Evolutionary conservation across 2,797 vertebrate species (phyloP).

Genomic region (Botia kubotai): DNA sequence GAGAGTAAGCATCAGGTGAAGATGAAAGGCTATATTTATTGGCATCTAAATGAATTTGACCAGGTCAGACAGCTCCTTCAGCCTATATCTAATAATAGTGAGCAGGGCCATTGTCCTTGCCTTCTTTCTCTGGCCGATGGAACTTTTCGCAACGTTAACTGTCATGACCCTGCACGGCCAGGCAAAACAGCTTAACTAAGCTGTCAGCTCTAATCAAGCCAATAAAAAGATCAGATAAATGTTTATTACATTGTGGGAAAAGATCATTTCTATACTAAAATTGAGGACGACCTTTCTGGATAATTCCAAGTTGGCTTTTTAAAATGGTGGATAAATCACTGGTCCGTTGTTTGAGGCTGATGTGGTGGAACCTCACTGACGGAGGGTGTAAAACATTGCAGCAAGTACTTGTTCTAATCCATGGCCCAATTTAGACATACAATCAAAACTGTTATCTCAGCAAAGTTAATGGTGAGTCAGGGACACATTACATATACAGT

Average conservation of each 20-base stretch:
- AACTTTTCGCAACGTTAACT: slow-evolving; percentile 96
- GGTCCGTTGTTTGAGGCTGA: slow-evolving; percentile 71
- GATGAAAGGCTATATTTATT: slow-evolving; percentile 66
- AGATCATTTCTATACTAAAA: slow-evolving; percentile 99
- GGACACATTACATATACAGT: slow-evolving; percentile 41
- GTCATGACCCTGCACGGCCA: slow-evolving; percentile 91
- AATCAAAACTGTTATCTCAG: slow-evolving; percentile 55
- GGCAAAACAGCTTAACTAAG: slow-evolving; percentile 98
- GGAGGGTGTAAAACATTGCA: slow-evolving; percentile 70
- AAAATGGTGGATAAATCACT: slow-evolving; percentile 83
- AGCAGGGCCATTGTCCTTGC: slow-evolving; percentile 69
- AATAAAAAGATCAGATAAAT: slow-evolving; percentile 98
- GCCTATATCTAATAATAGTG: slow-evolving; percentile 67
- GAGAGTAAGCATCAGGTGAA: slow-evolving; percentile 53
- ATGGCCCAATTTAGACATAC: slow-evolving; percentile 46
- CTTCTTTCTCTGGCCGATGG: slow-evolving; percentile 76
- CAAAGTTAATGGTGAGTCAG: slow-evolving; percentile 46
- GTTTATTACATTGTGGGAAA: slow-evolving; percentile 98
- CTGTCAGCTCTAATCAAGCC: slow-evolving; percentile 99
- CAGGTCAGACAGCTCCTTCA: slow-evolving; percentile 66
- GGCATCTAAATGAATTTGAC: slow-evolving; percentile 66
- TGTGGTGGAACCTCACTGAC: slow-evolving; percentile 74
- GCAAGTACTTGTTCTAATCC: slow-evolving; percentile 45
- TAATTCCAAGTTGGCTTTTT: slow-evolving; percentile 85
- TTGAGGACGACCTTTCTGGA: slow-evolving; percentile 99